Evolutionary conservation across 2,113 vertebrate species (phyloP), one percentile per base, ranked within the genome.

Genomic region (Hoplias malabaricus): DNA sequence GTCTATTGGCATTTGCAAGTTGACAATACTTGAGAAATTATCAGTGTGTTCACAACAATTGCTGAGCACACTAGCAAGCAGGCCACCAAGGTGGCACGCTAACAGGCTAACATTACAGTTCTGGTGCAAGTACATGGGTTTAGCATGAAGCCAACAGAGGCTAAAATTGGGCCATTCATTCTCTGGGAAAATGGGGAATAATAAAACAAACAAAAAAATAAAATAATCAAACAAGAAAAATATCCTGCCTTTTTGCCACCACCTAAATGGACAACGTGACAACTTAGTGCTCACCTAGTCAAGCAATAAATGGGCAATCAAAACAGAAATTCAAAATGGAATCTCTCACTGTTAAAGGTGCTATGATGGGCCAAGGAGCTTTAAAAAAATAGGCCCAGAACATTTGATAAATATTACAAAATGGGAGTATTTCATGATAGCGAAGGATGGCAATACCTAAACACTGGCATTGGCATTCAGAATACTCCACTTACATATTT

Each of bases 401-500:
- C 89, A 83, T 81, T 46, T 31, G 38, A 78, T 63, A 38, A 63
- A 69, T 62, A 48, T 53, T 66, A 79, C 7, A 79, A 57, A 88
- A 89, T 87, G 91, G 90, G 92, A 95, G 92, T 96, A 95, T 95
- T 93, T 90, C 90, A 94, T 90, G 91, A 88, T 91, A 91, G 94
- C 93, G 92, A 95, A 93, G 90, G 91, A 94, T 90, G 93, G 93
- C 91, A 91, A 89, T 91, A 91, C 93, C 95, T 95, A 92, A 90
- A 92, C 93, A 93, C 94, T 97, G 92, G 94, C 94, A 94, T 93
- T 90, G 90, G 94, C 95, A 96, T 97, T 96, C 95, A 96, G 91
- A 96, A 95, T 97, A 96, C 90, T 97, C 93, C 83, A 82, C 92
- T 88, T 95, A 96, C 97, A 99, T 99, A 99, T 95, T 99, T 99